These are phyloP conservation scores for Aspidiotus destructor DNA, from an alignment of 2,888 invertebrate species.

Conservation along the genomic window DNA sequence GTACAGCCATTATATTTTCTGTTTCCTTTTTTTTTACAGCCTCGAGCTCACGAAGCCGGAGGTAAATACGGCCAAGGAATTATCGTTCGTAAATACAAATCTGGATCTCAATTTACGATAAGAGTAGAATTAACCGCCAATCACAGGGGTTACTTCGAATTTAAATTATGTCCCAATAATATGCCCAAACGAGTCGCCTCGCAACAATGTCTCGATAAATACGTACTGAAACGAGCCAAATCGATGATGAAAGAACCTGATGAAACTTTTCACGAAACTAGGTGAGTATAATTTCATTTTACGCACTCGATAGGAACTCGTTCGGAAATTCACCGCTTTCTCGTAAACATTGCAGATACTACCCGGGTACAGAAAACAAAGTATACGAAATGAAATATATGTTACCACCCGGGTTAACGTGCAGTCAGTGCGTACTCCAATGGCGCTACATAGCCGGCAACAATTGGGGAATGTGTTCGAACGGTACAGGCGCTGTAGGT, in stretches of 20 bases:
- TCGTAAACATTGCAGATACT: constrained; percentile 44
- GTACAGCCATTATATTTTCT: background rate
- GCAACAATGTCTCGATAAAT: constrained; percentile 67
- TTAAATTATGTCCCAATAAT: constrained; percentile 64
- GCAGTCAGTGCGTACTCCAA: constrained; percentile 73
- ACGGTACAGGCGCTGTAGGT: constrained; percentile 68
- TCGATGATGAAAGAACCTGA: constrained; percentile 41
- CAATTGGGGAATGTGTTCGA: constrained; percentile 67
- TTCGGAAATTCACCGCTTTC: background rate
- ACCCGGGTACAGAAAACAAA: constrained; percentile 66
- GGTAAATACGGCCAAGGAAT: constrained; percentile 74
- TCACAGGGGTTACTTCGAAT: constrained; percentile 78
- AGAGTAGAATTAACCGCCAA: constrained; percentile 78
- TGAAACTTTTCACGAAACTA: constrained; percentile 35
- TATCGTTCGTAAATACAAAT: constrained; percentile 66
- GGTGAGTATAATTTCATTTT: constrained; percentile 15
- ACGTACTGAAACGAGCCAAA: constrained; percentile 52
- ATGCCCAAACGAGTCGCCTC: constrained; percentile 47
- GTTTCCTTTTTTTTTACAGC: constrained; percentile 42
- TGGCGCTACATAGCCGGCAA: constrained; percentile 77
- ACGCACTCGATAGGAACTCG: background rate
- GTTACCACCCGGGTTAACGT: constrained; percentile 56
- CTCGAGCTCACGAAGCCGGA: constrained; percentile 71
- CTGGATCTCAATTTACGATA: constrained; percentile 57
- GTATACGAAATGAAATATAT: constrained; percentile 66